These are phyloP conservation scores for Athripsodes cinereus DNA, from an alignment of 2,888 invertebrate genomes.

Conservation along the genomic window DNA sequence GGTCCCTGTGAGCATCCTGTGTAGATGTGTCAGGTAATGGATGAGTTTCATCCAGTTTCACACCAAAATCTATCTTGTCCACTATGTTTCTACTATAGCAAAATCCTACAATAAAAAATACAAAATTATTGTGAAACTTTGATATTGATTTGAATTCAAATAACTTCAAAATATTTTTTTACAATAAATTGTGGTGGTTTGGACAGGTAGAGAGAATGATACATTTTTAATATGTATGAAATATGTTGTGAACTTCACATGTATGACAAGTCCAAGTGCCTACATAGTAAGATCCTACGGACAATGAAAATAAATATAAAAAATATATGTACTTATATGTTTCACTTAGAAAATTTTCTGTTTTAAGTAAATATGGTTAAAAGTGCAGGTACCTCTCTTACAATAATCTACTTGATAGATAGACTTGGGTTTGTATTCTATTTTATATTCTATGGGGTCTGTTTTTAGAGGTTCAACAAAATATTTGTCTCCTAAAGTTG, in stretches of 20 bases:
- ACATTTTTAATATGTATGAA: no score
- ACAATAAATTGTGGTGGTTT: no score
- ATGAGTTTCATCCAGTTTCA: constrained; percentile 7
- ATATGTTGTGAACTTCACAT: no score
- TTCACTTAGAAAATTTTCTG: no score
- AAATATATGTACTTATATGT: no score
- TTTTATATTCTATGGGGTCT: constrained; percentile 1
- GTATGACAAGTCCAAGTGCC: no score
- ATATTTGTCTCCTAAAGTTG: constrained; percentile 13
- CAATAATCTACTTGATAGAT: constrained; percentile 17
- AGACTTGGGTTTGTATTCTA: constrained; percentile 14
- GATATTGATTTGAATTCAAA: neutral
- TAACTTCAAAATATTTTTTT: no score
- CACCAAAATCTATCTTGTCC: constrained; percentile 6
- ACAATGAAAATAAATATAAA: no score
- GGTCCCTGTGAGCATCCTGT: constrained; percentile 11
- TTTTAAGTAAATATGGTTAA: neutral
- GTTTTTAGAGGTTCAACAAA: constrained; percentile 12
- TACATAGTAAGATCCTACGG: no score
- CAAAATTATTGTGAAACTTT: no score
- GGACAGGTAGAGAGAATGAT: no score
- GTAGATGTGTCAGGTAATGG: constrained; percentile 12
- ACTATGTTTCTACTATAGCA: constrained; percentile 7
- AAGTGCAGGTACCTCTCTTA: constrained; percentile 6
- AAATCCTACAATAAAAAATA: constrained; percentile 10